Evolutionary conservation across 2,888 invertebrate genomes (phyloP), one percentile per base, ranked within the genome.

Genomic region (Lapara coniferarum): DNA sequence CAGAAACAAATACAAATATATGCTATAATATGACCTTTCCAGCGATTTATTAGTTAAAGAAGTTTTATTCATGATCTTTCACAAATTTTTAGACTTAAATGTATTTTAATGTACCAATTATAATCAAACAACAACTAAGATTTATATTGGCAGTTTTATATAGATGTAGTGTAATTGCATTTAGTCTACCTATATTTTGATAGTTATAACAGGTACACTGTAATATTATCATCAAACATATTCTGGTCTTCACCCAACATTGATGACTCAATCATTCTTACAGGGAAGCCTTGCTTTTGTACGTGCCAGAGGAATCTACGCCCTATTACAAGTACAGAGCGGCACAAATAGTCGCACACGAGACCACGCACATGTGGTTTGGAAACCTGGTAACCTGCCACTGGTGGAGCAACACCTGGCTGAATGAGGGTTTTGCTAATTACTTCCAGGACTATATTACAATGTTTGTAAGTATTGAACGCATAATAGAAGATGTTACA

Each of bases 351-450:
- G 81, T 96, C 2, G 96, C 96, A 0, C 98, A 98, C 81, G 98
- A 98, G 85, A 92, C 97, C 66, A 95, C 97, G 0, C 98, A 98
- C 83, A 96, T 96, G 94, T 97, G 97, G 97, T 97, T 97, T 76
- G 97, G 97, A 1, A 95, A 97, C 83, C 90, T 96, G 52, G 96
- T 97, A 4, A 97, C 97, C 0, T 95, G 96, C 69, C 95, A 95
- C 72, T 97, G 97, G 97, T 97, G 97, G 97, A 95, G 95, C 71
- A 95, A 95, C 76, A 94, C 96, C 0, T 97, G 97, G 96, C 85
- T 97, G 0, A 96, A 95, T 76, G 96, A 96, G 84, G 96, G 95
- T 0, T 96, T 97, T 71, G 97, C 97, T 0, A 94, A 95, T 73
- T 97, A 95, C 82, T 96, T 97, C 84, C 96, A 98, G 84, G 97